Conservation (phyloP, 2,888 invertebrate species). For the Neoascia interrupta region DNA sequence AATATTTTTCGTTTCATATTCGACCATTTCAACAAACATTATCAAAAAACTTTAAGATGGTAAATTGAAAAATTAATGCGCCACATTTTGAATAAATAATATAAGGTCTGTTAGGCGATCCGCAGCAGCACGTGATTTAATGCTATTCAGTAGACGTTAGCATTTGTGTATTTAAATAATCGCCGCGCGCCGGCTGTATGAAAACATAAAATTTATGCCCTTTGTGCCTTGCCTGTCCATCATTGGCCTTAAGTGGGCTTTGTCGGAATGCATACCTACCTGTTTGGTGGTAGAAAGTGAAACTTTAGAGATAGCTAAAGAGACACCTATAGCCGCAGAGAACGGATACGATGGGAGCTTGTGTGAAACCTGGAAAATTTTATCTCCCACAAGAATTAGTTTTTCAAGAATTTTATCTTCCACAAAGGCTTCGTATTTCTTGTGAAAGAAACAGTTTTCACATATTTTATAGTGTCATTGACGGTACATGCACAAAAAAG, state of each 20-base stretch:
- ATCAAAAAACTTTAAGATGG: too few relatives aligned
- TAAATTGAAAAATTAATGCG: not conserved
- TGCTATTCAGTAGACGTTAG: conserved; percentile 15
- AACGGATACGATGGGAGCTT: not conserved
- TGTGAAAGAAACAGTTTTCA: too few relatives aligned
- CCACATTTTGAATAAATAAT: not conserved
- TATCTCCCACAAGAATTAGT: conserved; percentile 11
- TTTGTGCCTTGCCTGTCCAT: conserved; percentile 9
- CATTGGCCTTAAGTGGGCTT: not conserved
- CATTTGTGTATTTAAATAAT: conserved; percentile 15
- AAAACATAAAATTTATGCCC: conserved; percentile 4
- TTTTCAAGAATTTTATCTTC: not conserved
- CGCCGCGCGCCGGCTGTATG: too few relatives aligned
- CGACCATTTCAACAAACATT: too few relatives aligned
- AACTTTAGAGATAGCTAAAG: not conserved
- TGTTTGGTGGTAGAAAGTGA: conserved; percentile 52
- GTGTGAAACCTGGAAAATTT: conserved; percentile 4
- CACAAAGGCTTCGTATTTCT: too few relatives aligned
- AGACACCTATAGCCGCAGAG: not conserved
- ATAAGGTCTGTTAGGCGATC: not conserved
- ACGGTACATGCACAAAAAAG: too few relatives aligned
- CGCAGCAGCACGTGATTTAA: conserved; percentile 29
- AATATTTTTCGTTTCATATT: too few relatives aligned
- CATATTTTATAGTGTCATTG: too few relatives aligned
- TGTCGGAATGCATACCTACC: too few relatives aligned